A percentile compares a stretch with the other conserved stretches of the same genome.
Conservation (phyloP, 1,140 invertebrate genomes). For the Panagrolaimus sp. region DNA sequence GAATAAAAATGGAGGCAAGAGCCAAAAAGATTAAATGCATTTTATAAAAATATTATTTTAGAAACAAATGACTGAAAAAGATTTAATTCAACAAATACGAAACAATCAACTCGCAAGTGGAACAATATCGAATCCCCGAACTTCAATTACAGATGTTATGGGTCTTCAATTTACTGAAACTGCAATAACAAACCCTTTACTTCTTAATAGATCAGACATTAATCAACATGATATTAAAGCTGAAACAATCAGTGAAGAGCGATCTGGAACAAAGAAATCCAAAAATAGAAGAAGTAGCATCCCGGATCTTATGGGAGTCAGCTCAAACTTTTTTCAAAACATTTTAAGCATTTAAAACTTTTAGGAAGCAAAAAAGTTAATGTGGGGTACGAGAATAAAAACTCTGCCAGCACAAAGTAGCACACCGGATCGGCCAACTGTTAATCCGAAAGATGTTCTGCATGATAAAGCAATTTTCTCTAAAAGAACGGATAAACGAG, state of each 20-base stretch:
- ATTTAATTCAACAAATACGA: background rate
- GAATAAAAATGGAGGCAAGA: slow-evolving; percentile 44
- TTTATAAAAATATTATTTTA: slow-evolving; percentile 10
- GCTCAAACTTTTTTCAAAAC: background rate
- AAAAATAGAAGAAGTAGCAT: slow-evolving; percentile 40
- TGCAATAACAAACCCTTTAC: background rate
- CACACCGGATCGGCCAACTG: slow-evolving; percentile 25
- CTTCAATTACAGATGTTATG: slow-evolving; percentile 4
- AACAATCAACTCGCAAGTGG: background rate
- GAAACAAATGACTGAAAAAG: slow-evolving; percentile 19
- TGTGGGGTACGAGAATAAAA: slow-evolving; percentile 38
- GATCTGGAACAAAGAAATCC: background rate
- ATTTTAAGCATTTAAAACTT: slow-evolving; percentile 16
- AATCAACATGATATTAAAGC: slow-evolving; percentile 9
- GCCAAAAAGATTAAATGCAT: no score
- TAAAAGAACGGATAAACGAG: slow-evolving; percentile 27
- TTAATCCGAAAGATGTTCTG: background rate
- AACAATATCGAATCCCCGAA: background rate
- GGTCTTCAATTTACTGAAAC: slow-evolving; percentile 4
- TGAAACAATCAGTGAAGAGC: background rate
- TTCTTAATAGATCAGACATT: background rate
- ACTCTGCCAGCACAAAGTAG: slow-evolving; percentile 28
- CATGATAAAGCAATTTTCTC: slow-evolving; percentile 6
- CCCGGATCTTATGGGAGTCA: slow-evolving; percentile 41
- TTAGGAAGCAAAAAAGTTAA: slow-evolving; percentile 49